Conservation (phyloP, 2,888 invertebrate genomes). For the Dendrolimus pini region DNA sequence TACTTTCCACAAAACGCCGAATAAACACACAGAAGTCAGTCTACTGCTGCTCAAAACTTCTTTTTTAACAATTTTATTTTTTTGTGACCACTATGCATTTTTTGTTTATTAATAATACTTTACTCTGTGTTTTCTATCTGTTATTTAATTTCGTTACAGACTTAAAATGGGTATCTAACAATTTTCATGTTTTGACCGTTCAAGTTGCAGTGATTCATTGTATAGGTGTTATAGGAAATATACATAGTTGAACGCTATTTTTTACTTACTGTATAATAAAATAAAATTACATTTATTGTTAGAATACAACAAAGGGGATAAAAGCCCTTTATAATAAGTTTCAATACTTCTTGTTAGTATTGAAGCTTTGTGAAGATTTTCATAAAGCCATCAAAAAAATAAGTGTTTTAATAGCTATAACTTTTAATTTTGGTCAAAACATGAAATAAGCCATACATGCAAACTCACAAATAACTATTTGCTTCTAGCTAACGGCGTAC, state of each 20-base stretch:
- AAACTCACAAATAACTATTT: constrained; percentile 64
- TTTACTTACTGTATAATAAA: no score
- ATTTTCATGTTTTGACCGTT: background rate
- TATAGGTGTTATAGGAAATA: no score
- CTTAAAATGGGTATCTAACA: constrained; percentile 1
- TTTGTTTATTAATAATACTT: constrained; percentile 18
- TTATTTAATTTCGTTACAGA: constrained; percentile 4
- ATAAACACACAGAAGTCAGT: constrained; percentile 4
- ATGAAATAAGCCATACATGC: constrained; percentile 26
- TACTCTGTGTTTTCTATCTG: constrained; percentile 1
- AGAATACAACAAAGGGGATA: no score
- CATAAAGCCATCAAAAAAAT: no score
- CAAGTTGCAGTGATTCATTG: no score
- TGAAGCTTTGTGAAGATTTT: no score
- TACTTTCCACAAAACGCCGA: background rate
- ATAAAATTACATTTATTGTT: no score
- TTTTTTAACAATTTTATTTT: constrained; percentile 15
- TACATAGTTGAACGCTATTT: no score
- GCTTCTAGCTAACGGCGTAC: constrained; percentile 71
- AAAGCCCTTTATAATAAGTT: no score
- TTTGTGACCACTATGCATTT: constrained; percentile 9
- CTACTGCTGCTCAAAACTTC: constrained; percentile 29
- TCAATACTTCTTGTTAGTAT: no score
- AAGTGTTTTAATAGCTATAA: no score
- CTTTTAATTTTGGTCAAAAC: background rate